These are phyloP conservation scores for Festucalex cinctus DNA, from an alignment of 2,113 vertebrate genomes.

Conservation along the genomic window DNA sequence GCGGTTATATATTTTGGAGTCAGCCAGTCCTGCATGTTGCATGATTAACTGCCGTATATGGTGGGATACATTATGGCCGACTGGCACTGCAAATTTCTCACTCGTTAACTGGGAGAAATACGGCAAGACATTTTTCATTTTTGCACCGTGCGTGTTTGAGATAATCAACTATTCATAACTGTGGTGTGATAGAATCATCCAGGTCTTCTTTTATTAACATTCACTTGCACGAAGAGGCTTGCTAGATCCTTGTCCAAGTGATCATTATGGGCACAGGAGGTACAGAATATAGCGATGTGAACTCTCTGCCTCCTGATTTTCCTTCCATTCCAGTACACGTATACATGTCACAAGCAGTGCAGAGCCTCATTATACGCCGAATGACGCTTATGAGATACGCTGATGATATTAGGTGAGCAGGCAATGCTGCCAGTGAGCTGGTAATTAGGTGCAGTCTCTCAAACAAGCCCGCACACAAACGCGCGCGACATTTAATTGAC, in stretches of 20 bases:
- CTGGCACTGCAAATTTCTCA: no score
- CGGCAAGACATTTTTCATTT: no score
- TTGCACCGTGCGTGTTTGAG: not conserved
- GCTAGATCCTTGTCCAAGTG: not conserved
- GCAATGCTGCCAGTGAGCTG: slow-evolving; percentile 39
- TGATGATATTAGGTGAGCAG: slow-evolving; percentile 56
- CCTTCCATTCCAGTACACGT: not conserved
- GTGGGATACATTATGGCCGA: no score
- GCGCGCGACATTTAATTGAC: not conserved
- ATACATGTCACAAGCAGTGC: slow-evolving; percentile 25
- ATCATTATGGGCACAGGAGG: not conserved
- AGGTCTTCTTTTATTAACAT: not conserved
- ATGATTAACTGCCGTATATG: no score
- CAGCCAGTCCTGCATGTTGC: no score
- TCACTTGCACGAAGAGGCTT: not conserved
- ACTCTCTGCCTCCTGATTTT: not conserved
- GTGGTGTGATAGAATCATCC: not conserved
- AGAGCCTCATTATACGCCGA: slow-evolving; percentile 46
- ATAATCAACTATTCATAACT: not conserved
- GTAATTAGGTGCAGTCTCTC: slow-evolving; percentile 40
- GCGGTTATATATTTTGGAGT: no score
- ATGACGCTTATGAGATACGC: slow-evolving; percentile 45
- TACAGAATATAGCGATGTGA: not conserved
- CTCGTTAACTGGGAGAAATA: no score
- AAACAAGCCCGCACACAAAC: not conserved